These are phyloP conservation scores for Drosophila anomalata DNA, from an alignment of 2,888 invertebrate genomes.

Conservation along the genomic window DNA sequence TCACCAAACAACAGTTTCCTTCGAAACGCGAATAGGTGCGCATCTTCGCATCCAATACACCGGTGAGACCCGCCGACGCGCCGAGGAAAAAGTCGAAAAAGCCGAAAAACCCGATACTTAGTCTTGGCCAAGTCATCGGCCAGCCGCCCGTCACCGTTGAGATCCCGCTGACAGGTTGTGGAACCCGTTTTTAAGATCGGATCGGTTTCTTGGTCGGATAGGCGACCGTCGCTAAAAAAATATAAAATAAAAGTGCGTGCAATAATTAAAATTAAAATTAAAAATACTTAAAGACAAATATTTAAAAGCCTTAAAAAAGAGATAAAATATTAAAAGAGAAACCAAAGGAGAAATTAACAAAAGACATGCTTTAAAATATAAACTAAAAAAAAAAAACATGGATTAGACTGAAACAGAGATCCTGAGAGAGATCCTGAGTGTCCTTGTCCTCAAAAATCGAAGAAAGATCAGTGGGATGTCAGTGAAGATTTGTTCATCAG, in stretches of 20 bases:
- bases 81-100: conserved; percentile 10
- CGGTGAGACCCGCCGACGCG: conserved; percentile 27
- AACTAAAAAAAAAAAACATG: background rate
- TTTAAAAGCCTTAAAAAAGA: background rate
- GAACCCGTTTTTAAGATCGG: conserved; percentile 60
- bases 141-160: conserved; percentile 44
- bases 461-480: conserved; percentile 7
- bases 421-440: background rate
- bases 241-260: conserved; percentile 34
- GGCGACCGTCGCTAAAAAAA: conserved; percentile 29
- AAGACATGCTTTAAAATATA: too few species aligned
- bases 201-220: conserved; percentile 27
- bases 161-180: conserved; percentile 66
- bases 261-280: conserved; percentile 14
- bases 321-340: background rate
- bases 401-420: background rate
- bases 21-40: conserved; percentile 83
- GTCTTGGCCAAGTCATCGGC: conserved; percentile 20
- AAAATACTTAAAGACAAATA: background rate
- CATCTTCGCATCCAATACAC: conserved; percentile 59
- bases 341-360: background rate
- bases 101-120: conserved; percentile 16
- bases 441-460: background rate
- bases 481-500: conserved; percentile 32
- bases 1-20: conserved; percentile 81